phyloP scores from a whole-genome alignment of 2,888 invertebrate genomes.

The Therioaphis trifolii region DNA sequence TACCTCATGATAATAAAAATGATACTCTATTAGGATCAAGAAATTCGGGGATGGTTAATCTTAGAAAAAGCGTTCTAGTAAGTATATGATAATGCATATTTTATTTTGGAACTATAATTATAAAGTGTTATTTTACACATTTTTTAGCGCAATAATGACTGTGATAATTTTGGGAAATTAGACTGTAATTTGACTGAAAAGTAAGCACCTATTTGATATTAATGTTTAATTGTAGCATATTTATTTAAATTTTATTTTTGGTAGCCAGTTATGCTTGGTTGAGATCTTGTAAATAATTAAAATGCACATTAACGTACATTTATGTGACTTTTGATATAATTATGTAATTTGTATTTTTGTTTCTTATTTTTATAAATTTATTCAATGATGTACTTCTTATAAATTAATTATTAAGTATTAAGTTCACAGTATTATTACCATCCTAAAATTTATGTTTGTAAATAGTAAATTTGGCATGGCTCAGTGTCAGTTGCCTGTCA shows the following conservation, averaged over 20 bases:
- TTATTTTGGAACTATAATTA: background rate
- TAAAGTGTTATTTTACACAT: background rate
- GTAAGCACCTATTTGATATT: conserved; percentile 13
- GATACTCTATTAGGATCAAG: conserved; percentile 3
- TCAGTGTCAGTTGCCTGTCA: background rate
- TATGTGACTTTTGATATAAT: background rate
- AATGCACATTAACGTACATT: conserved; percentile 7
- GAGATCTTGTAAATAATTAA: conserved; percentile 5
- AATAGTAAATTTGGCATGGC: background rate
- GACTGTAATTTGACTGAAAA: conserved; percentile 50
- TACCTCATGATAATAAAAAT: background rate
- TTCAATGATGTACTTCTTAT: background rate
- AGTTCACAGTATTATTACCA: too few relatives aligned
- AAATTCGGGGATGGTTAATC: conserved; percentile 37
- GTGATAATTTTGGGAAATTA: conserved; percentile 54
- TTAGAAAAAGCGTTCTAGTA: conserved; percentile 24
- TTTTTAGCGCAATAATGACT: conserved; percentile 44
- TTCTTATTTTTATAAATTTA: background rate
- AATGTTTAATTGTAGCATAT: background rate
- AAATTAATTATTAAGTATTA: background rate
- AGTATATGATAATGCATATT: conserved; percentile 7
- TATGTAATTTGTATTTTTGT: conserved; percentile 31
- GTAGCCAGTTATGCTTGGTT: conserved; percentile 37
- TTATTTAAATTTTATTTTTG: background rate
- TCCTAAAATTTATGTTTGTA: background rate